These are phyloP conservation scores for Euplagia quadripunctaria DNA, from an alignment of 2,888 invertebrate genomes.

Conservation along the genomic window DNA sequence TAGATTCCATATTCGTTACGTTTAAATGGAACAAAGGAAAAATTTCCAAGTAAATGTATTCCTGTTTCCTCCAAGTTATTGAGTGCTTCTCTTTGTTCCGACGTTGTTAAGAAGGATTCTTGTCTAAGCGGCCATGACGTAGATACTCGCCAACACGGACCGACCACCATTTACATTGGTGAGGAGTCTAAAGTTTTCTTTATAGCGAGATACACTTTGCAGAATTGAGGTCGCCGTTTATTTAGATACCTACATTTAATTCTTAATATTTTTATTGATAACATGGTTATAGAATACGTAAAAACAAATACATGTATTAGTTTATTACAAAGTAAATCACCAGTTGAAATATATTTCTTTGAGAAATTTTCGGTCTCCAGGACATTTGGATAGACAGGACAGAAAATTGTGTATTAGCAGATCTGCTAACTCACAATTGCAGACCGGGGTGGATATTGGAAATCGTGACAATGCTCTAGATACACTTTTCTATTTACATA, in stretches of 20 bases:
- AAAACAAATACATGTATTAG: background rate
- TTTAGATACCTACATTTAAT: background rate
- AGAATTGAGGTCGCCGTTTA: background rate
- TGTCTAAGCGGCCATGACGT: conserved; percentile 1
- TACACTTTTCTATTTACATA: no score
- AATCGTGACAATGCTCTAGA: no score
- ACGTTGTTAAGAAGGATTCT: background rate
- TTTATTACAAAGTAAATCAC: no score
- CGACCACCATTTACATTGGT: conserved; percentile 2
- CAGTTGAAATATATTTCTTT: no score
- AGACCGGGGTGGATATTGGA: no score
- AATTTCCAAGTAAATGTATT: conserved; percentile 3
- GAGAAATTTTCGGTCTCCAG: no score
- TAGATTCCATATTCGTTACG: background rate
- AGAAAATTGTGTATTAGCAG: no score
- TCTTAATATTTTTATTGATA: background rate
- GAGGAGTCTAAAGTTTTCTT: background rate
- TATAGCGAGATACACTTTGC: background rate
- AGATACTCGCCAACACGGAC: conserved; percentile 4
- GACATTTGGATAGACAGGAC: no score
- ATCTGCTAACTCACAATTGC: no score
- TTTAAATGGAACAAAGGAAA: background rate
- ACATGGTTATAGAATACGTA: background rate
- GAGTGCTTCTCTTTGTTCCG: conserved; percentile 13
- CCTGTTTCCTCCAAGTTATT: conserved; percentile 3